Base-by-base conservation (phyloP, 2,113 vertebrate genomes). In the Sapayoa aenigma region DNA sequence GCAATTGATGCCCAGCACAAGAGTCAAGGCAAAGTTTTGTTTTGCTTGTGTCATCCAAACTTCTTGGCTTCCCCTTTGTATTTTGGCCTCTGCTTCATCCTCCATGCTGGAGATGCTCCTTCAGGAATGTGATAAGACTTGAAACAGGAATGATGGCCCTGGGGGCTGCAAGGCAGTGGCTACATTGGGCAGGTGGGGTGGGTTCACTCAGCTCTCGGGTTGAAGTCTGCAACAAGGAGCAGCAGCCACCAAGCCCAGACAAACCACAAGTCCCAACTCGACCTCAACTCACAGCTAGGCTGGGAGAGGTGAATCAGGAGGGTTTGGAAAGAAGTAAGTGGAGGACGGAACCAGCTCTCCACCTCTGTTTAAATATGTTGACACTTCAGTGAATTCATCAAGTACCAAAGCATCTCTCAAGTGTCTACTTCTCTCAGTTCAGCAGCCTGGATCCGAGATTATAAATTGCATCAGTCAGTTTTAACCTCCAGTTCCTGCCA, bases 111-210 rank as follows among this genome's bases (percentile, higher is more conserved):
- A 79, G 55, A 23, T 39, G 14, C 10, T 86, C 30, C 59, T 84
- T 66, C 41, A 63, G 72, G 39, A 91, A 62, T 9, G 71, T 3
- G 1, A 2, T 25, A 14, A 85, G 47, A 1, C 46, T 68, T 68
- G 49, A 63, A 78, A 41, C 1, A 0, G 44, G 50, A 46, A 56
- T 1, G 2, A 4, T 3, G 13, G 56, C 35, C 52, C 17, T 1
- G 0, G n/a, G n/a, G 42, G 52, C 35, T 89, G 60, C 0, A 0
- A 56, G 49, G 33, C 24, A 39, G 11, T 14, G 53, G 27, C 69
- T 83, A 42, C 2, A 1, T 24, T 46, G 39, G 65, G 55, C 0
- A 0, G 31, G 63, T 20, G 23, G 56, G 22, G 25, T 3, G 6
- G 21, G 22, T 39, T 84, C 3, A 2, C 44, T 55, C 13, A 9